Evolutionary conservation across 2,797 vertebrate species (phyloP), one percentile per base, ranked within the genome.

Genomic region (Neomorphus geoffroyi): DNA sequence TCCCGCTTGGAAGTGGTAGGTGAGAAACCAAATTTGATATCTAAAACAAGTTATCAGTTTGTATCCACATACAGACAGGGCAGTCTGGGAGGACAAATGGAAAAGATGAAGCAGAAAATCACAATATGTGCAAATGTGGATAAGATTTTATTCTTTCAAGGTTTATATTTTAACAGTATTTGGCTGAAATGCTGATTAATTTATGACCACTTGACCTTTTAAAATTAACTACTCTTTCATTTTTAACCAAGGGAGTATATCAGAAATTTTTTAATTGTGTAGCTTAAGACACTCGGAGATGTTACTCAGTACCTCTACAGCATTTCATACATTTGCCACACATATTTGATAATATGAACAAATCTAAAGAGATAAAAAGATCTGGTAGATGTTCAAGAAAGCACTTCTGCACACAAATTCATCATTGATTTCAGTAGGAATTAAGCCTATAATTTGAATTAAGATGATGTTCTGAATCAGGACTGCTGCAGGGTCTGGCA

Each of bases 21-120:
- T 93, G 92, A 96, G 88, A 91, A 96, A 66, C 46, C 6, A 1
- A n/a, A 37, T 77, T 15, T 60, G 86, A 69, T 90, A 86, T 69
- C 37, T 65, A 46, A 57, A 88, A 54, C 39, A 62, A 79, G 37
- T 28, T 28, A 30, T 74, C 27, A 32, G 22, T 80, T 92, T 70
- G 67, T 33, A 33, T 11, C 39, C 60, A 69, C 30, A 35, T 32
- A 51, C 7, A 72, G 45, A 33, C 1, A 26, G 48, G 88, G 67
- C 58, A 60, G n/a, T 41, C 61, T 91, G 77, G 70, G 41, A 86
- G 23, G 70, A 86, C 72, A 91, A 51, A 74, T 51, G 37, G 62
- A 95, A 92, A 88, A 84, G 67, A 18, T 91, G 90, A 75, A 69
- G 65, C 60, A 93, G 64, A 69, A 86, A 27, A 30, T 62, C 28